phyloP scores from a whole-genome alignment of 2,113 vertebrate genomes.

The Pachycephala philippinensis region DNA sequence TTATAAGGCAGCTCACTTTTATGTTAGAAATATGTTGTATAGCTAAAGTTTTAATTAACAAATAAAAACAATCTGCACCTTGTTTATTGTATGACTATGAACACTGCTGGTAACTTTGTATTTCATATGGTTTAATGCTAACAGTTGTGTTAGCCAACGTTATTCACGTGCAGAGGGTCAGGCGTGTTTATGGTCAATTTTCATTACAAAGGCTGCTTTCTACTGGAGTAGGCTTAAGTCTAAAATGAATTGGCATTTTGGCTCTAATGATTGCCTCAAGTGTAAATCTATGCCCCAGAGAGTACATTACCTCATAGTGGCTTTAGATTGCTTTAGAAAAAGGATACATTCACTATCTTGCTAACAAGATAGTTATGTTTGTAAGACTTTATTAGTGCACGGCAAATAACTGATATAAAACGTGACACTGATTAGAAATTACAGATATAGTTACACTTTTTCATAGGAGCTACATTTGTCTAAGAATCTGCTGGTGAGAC shows the following conservation, averaged over 20 bases:
- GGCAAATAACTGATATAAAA: not conserved
- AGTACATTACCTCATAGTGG: not conserved
- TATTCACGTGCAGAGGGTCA: not conserved
- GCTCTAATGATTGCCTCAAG: not conserved
- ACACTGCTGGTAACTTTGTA: not conserved
- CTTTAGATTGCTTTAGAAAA: not conserved
- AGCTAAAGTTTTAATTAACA: not conserved
- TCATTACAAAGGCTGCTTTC: not conserved
- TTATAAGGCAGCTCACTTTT: not conserved
- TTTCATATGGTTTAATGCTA: not conserved
- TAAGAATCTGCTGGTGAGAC: not conserved
- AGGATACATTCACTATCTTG: not conserved
- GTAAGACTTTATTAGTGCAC: not conserved
- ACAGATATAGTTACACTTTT: not conserved
- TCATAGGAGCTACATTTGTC: not conserved
- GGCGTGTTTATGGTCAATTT: not conserved
- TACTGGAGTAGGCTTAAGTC: not conserved
- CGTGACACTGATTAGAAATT: not conserved
- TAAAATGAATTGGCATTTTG: not conserved
- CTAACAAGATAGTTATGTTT: not conserved
- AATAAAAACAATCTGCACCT: not conserved
- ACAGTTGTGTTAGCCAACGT: not conserved
- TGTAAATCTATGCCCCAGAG: not conserved
- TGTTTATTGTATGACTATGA: not conserved
- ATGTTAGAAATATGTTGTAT: not conserved